Percentiles rank a stretch among this genome's conserved stretches.
Conservation (phyloP, 2,888 invertebrate species). For the Ctena decussata region DNA sequence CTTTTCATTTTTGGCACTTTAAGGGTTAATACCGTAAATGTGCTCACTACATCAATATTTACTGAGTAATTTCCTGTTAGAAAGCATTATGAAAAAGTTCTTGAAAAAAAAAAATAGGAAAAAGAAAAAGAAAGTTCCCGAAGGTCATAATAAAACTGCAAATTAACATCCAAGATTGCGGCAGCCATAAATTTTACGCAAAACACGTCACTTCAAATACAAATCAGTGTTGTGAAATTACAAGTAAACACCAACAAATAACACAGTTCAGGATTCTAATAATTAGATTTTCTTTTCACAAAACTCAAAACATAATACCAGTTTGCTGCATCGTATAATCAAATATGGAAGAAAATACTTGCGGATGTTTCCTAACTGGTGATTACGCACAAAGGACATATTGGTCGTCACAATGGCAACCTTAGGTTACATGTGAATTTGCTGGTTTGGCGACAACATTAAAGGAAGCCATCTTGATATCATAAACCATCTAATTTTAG, state of each 20-base stretch:
- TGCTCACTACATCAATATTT: too few relatives aligned
- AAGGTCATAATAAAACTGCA: not conserved
- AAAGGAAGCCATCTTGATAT: too few relatives aligned
- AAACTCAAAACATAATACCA: not conserved
- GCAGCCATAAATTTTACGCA: not conserved
- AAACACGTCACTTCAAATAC: not conserved
- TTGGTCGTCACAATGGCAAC: not conserved
- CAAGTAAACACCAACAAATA: not conserved
- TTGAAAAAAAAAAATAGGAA: too few relatives aligned
- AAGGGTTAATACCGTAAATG: too few relatives aligned
- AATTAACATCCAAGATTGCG: not conserved
- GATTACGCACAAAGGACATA: not conserved
- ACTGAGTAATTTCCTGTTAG: too few relatives aligned
- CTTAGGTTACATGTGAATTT: too few relatives aligned
- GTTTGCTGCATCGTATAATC: not conserved
- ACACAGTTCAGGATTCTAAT: not conserved
- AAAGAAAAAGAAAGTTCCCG: too few relatives aligned
- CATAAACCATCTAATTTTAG: too few relatives aligned
- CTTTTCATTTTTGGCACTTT: too few relatives aligned
- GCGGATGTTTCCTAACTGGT: not conserved
- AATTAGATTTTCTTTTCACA: constrained; percentile 1
- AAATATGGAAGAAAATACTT: not conserved
- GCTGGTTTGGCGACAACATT: too few relatives aligned
- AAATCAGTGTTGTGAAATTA: not conserved
- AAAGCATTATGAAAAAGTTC: too few relatives aligned